Evolutionary conservation across 2,888 invertebrate genomes (phyloP), one percentile per base, ranked within the genome.

Genomic region (Pammene fasciana): DNA sequence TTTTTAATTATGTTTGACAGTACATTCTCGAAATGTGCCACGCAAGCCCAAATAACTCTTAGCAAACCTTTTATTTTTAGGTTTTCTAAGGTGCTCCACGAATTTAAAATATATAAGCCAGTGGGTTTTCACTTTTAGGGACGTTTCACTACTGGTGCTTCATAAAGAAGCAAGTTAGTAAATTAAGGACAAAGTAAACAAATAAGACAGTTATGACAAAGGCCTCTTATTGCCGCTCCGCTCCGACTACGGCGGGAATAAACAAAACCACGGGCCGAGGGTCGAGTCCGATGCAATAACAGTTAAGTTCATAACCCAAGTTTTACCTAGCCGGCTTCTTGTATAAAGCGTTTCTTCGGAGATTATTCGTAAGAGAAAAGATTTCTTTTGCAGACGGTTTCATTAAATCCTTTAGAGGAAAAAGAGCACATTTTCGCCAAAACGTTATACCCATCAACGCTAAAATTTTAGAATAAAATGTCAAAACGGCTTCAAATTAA

Each of bases 171-270:
- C 14, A 52, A 67, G 66, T 36, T 36, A 18, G 48, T 48, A 50
- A 38, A 48, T 50, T 61, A 80, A 60, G 60, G 60, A 38, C 52
- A 61, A 67, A 67, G 67, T 60, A 38, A 43, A 61, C 54, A 52
- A 36, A 89, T 87, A 86, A 81, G 79, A 82, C 75, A 82, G 82
- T 81, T 84, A 87, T 83, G 85, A 86, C 86, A 86, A 85, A 87
- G 86, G 88, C 87, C 85, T 82, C 86, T 90, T 88, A 90, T 90
- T 90, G 88, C 88, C 89, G 90, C 88, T 88, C 89, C 89, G 89
- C 88, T 86, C n/a, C n/a, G n/a, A n/a, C n/a, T 89, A 84, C 84
- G 83, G 82, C 74, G 79, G 78, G 77, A 87, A 89, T 89, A 90
- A 88, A 89, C 78, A 86, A 89, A 90, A 90, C 90, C 86, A 87